Percentiles rank a stretch among this genome's conserved stretches.
Conservation (phyloP, 1,140 invertebrate species). For the Papilio helenus region DNA sequence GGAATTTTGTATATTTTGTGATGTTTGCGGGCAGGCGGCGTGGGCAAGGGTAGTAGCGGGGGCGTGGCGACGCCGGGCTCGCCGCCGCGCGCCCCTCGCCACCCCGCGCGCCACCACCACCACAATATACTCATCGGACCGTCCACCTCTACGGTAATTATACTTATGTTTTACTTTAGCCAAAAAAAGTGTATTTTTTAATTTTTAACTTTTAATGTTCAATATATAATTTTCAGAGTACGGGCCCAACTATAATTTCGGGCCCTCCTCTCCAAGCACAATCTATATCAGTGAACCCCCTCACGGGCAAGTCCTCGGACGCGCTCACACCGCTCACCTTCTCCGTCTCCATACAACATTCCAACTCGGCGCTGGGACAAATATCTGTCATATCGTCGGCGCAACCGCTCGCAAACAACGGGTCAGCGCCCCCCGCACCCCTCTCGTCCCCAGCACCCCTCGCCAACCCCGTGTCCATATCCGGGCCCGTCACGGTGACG, state of each 20-base stretch:
- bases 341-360: conserved; percentile 75
- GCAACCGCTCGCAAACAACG: conserved; percentile 45
- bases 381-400: conserved; percentile 67
- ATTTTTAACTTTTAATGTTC: not conserved
- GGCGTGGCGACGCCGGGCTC: conserved; percentile 49
- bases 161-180: not conserved
- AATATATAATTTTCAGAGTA: conserved; percentile 48
- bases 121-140: conserved; percentile 68
- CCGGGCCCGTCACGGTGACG: conserved; percentile 85
- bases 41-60: conserved; percentile 35
- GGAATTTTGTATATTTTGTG: not conserved
- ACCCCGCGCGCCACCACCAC: conserved; percentile 52
- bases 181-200: not conserved
- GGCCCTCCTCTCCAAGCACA: conserved; percentile 65
- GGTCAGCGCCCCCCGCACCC: conserved; percentile 49
- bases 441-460: conserved; percentile 45
- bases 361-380: conserved; percentile 71
- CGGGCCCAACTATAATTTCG: conserved; percentile 56
- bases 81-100: conserved; percentile 43
- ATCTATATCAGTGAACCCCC: conserved; percentile 76
- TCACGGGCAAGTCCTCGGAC: conserved; percentile 73
- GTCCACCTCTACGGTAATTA: conserved; percentile 45
- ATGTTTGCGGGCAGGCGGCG: not conserved
- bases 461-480: conserved; percentile 78
- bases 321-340: conserved; percentile 60